Base-by-base conservation (phyloP, 2,113 vertebrate genomes). In the Quiscalus mexicanus region DNA sequence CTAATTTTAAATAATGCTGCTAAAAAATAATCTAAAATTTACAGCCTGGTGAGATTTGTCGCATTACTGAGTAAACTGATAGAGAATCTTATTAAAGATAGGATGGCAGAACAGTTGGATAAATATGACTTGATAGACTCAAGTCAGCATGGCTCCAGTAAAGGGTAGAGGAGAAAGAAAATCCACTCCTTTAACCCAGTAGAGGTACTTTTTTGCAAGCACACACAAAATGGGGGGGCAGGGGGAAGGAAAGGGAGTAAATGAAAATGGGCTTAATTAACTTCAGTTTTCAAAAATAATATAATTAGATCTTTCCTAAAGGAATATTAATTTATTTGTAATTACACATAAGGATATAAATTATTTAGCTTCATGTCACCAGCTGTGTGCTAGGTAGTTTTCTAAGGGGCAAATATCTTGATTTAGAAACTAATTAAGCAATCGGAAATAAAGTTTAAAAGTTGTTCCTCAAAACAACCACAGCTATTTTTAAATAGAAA, bases 391-490 rank as follows among this genome's bases (percentile, higher is more conserved):
- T 59, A 90, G 35, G 33, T 81, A 79, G 67, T 31, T 93, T 95
- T 69, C 35, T 56, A 88, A 92, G 71, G n/a, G 69, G 50, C 33
- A 88, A 79, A 89, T 79, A 76, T 35, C 84, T 94, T 86, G n/a
- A 90, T 93, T 94, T 91, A 92, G 92, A 94, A 96, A 73, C 79
- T 96, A 96, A 96, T 97, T 94, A 96, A 89, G 53, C 59, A 96
- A 95, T 87, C 50, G 27, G 91, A 97, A 96, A 93, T 95, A 80
- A 86, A 70, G 53, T 94, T 94, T 55, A 62, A 59, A 64, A 92
- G 50, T 69, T 91, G 67, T 42, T 87, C 53, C 53, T 96, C 53
- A 60, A 63, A 95, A 79, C 77, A 74, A 23, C 41, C 39, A 87
- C 56, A 79, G 69, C 69, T 82, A 88, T 89, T 87, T 95, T 73